Conservation (phyloP, 2,888 invertebrate species). For the Dasysyrphus albostriatus region DNA sequence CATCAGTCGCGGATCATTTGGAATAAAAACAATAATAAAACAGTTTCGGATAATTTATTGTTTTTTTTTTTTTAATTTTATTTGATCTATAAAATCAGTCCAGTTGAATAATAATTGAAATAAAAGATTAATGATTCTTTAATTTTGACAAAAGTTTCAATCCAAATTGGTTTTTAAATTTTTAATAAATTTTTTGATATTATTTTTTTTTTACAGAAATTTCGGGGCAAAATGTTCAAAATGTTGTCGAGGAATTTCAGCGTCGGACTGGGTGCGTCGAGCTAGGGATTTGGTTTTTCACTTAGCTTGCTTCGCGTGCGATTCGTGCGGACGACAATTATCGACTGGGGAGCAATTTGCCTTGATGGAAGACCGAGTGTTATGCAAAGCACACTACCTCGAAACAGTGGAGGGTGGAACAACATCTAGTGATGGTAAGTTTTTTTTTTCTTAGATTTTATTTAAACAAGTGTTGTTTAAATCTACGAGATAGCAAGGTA, state of each 20-base stretch:
- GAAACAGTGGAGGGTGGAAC: constrained; percentile 97
- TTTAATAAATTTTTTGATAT: constrained; percentile 41
- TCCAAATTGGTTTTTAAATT: not conserved
- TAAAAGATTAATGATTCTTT: constrained; percentile 58
- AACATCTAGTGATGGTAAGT: constrained; percentile 93
- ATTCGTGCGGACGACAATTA: constrained; percentile 96
- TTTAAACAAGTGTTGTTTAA: constrained; percentile 3
- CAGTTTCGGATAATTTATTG: constrained; percentile 45
- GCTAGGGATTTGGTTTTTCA: constrained; percentile 98
- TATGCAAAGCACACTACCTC: constrained; percentile 98
- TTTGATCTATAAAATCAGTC: constrained; percentile 40
- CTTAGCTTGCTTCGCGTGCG: constrained; percentile 99
- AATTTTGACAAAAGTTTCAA: constrained; percentile 38
- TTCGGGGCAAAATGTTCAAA: constrained; percentile 98
- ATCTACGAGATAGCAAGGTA: not conserved
- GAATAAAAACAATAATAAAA: constrained; percentile 51
- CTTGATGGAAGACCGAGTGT: constrained; percentile 95
- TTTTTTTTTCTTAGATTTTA: not conserved
- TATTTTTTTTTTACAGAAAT: constrained; percentile 87
- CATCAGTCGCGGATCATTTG: not conserved
- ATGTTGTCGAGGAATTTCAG: constrained; percentile 95
- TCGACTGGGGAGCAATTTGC: constrained; percentile 99
- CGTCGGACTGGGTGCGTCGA: constrained; percentile 98
- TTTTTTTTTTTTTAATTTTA: constrained; percentile 25
- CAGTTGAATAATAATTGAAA: constrained; percentile 46